Conservation (phyloP, 2,797 vertebrate species). For the Catamblyrhynchus diadema region DNA sequence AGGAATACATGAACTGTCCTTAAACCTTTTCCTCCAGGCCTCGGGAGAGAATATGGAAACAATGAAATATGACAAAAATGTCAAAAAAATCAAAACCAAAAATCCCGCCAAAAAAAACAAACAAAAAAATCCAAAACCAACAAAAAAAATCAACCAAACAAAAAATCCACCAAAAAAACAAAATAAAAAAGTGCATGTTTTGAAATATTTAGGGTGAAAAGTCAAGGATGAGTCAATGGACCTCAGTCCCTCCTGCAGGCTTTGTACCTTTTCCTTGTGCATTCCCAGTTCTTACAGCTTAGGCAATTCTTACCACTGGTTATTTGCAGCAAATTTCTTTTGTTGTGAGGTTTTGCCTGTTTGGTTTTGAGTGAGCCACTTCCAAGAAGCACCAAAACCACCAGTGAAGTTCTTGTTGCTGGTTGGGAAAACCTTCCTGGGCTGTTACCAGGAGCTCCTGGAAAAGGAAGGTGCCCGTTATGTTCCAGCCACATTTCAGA, state of each 20-base stretch:
- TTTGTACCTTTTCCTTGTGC: neutral
- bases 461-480: neutral
- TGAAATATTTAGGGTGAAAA: neutral
- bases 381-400: neutral
- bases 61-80: neutral
- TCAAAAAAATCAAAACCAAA: rapidly evolving
- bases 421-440: neutral
- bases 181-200: neutral
- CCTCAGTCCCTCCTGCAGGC: neutral
- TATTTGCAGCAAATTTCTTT: neutral
- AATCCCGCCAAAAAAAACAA: neutral
- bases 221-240: neutral
- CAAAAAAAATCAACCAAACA: neutral
- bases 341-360: neutral
- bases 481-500: neutral
- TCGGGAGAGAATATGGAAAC: neutral
- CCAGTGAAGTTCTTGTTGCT: neutral
- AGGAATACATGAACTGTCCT: neutral
- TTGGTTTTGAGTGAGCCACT: neutral
- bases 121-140: too few relatives aligned
- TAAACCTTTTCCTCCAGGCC: neutral
- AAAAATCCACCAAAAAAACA: neutral
- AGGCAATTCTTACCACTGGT: neutral
- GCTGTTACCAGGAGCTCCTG: neutral
- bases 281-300: neutral